phyloP scores from a whole-genome alignment of 2,888 invertebrate genomes.

The Archaeoteleia sp. region DNA sequence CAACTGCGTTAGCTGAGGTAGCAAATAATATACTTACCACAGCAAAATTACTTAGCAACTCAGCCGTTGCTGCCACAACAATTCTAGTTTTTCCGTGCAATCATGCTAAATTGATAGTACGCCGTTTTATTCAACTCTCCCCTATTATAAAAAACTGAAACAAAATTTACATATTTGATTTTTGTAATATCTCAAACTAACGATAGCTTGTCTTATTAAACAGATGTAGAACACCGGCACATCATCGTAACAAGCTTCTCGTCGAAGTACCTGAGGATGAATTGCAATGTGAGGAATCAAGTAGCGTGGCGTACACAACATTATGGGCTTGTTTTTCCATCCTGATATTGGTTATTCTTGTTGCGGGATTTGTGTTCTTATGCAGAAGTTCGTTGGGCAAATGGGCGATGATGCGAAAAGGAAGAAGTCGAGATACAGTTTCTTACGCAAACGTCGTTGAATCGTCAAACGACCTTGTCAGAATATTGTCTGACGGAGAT shows the following conservation, averaged over 20 bases:
- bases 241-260: conserved; percentile 74
- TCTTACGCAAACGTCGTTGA: conserved; percentile 71
- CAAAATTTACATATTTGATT: not conserved
- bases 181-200: not conserved
- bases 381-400: conserved; percentile 60
- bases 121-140: too few relatives aligned
- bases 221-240: conserved; percentile 76
- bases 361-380: conserved; percentile 59
- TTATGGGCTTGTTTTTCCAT: conserved; percentile 63
- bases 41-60: too few relatives aligned
- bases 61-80: too few relatives aligned
- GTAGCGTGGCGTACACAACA: conserved; percentile 55
- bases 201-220: conserved; percentile 52
- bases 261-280: conserved; percentile 75
- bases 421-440: conserved; percentile 63
- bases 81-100: too few relatives aligned
- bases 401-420: conserved; percentile 65
- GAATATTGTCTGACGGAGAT: conserved; percentile 67
- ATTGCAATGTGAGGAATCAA: conserved; percentile 72
- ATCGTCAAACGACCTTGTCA: conserved; percentile 68
- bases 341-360: conserved; percentile 54
- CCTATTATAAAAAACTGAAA: too few relatives aligned
- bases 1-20: too few relatives aligned
- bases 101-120: too few relatives aligned
- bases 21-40: too few relatives aligned